Base-by-base conservation (phyloP, 1,140 invertebrate species). In the Drosophila varians region DNA sequence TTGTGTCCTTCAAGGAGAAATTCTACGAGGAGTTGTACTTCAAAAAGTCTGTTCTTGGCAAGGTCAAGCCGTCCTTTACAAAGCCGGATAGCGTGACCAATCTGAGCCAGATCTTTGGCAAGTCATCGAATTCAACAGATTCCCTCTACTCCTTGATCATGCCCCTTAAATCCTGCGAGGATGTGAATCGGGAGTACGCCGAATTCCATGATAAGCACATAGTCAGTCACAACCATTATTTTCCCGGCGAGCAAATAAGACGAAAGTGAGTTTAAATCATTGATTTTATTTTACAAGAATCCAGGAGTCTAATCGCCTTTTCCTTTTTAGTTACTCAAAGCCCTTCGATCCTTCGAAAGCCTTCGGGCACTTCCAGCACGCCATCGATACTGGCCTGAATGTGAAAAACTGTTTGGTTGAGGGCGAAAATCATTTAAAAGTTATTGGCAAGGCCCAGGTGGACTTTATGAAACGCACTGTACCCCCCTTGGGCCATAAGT, bases 161-260 rank as follows among this genome's bases (percentile, higher is more conserved):
- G 48, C 89, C 89, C 0, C 26, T 25, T 0, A 90, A 82, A 19
- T 48, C 75, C 0, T 12, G 42, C 0, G 55, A 84, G 9, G 61
- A 90, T 19, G 74, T 90, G 0, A 84, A 80, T 38, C 12, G 43
- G 11, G 89, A 90, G 40, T 84, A 36, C 42, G 9, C 7, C 0
- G 14, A 64, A 1, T 76, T 61, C 34, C 89, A 90, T 54, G 77
- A 83, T 0, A 77, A 90, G 57, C 64, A 70, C 9, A 61, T 90
- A 16, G 16, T 89, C 4, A 89, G 86, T 16, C 89, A 90, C 54
- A 76, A 74, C 43, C 82, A 88, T 40, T 90, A 90, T 43, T 88
- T 90, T 25, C 86, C 89, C 0, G 23, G 68, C 0, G 89, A 90
- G 25, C 73, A 76, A 26, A 28, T 90, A 1, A 79, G 74, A 34